These are phyloP conservation scores for Cecropterus lyciades DNA, from an alignment of 1,140 invertebrate species.

Conservation along the genomic window DNA sequence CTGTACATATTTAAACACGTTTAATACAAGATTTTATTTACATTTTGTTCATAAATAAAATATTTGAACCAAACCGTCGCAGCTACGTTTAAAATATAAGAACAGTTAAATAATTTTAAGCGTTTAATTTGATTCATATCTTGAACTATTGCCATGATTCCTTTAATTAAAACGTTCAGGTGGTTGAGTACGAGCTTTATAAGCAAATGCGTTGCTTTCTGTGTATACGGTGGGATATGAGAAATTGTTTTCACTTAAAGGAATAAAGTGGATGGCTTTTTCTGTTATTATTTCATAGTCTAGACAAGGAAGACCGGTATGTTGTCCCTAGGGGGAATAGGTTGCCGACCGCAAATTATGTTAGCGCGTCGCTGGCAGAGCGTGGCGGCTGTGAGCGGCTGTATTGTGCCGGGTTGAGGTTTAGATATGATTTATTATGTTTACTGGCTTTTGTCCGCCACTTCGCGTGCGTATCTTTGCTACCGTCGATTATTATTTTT, in stretches of 20 bases:
- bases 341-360: constrained; percentile 76
- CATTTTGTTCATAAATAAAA: constrained; percentile 6
- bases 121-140: not conserved
- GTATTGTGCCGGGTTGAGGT: constrained; percentile 21
- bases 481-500: constrained; percentile 6
- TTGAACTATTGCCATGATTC: constrained; percentile 18
- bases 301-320: constrained; percentile 63
- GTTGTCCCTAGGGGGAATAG: constrained; percentile 61
- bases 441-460: constrained; percentile 19
- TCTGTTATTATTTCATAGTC: constrained; percentile 55
- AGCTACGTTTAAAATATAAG: not conserved
- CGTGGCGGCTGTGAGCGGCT: constrained; percentile 47
- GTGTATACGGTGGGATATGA: constrained; percentile 6
- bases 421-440: constrained; percentile 22
- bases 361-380: constrained; percentile 60
- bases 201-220: constrained; percentile 12
- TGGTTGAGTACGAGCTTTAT: constrained; percentile 11
- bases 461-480: constrained; percentile 8
- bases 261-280: constrained; percentile 30
- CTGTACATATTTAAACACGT: constrained; percentile 3
- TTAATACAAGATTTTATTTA: not conserved
- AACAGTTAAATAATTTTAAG: constrained; percentile 3
- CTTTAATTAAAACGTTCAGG: constrained; percentile 23
- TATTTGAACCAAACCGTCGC: not conserved
- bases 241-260: constrained; percentile 26